Conservation (phyloP, 2,888 invertebrate species). For the Calliphora vomitoria region DNA sequence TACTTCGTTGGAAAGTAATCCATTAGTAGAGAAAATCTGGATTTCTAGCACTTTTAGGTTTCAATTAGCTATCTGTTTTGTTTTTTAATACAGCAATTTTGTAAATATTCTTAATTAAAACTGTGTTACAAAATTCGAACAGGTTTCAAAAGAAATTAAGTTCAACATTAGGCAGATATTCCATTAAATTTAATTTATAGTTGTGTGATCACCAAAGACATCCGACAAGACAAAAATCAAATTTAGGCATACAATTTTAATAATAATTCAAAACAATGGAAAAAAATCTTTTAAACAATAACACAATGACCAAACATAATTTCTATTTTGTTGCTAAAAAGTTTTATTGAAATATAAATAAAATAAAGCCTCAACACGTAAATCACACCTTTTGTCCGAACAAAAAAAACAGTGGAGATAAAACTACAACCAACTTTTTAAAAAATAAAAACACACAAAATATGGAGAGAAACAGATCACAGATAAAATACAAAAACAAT, state of each 20-base stretch:
- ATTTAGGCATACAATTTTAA: not conserved
- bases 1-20: too few species aligned
- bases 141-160: too few species aligned
- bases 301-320: not conserved
- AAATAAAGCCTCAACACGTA: slow-evolving; percentile 41
- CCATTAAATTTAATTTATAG: not conserved
- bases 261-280: not conserved
- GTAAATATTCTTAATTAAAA: too few species aligned
- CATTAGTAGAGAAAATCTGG: too few species aligned
- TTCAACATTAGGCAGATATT: not conserved
- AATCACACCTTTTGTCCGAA: slow-evolving; percentile 44
- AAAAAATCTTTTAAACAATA: slow-evolving; percentile 5
- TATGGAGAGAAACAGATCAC: not conserved
- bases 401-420: not conserved
- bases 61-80: too few species aligned
- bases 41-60: too few species aligned
- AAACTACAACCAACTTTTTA: not conserved
- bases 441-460: not conserved
- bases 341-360: slow-evolving; percentile 3
- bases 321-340: slow-evolving; percentile 7
- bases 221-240: not conserved
- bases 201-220: not conserved
- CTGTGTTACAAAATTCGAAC: too few species aligned
- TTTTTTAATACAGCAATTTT: too few species aligned
- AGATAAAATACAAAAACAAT: not conserved